These are phyloP conservation scores for Tetranychus urticae DNA, from an alignment of 1,140 invertebrate species.

Conservation along the genomic window DNA sequence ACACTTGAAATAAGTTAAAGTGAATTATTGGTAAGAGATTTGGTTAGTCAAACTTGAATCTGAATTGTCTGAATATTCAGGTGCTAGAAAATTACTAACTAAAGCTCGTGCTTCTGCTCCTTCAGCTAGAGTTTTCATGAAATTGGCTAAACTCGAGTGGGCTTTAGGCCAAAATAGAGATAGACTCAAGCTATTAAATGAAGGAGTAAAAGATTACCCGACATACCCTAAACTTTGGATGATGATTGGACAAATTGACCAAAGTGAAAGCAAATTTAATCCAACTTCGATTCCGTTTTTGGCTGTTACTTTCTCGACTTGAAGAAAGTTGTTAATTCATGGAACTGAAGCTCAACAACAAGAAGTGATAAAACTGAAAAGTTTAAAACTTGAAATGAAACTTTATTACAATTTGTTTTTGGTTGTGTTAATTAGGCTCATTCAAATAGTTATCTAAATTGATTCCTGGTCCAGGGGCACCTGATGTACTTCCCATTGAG, in stretches of 20 bases:
- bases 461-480: constrained; percentile 27
- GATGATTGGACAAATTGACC: constrained; percentile 94
- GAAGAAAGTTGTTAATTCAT: constrained; percentile 42
- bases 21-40: constrained; percentile 38
- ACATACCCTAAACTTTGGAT: constrained; percentile 92
- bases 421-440: background rate
- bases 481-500: constrained; percentile 22
- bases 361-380: no score
- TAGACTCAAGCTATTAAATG: constrained; percentile 54
- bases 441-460: constrained; percentile 37
- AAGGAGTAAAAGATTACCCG: constrained; percentile 66
- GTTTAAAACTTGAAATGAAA: no score
- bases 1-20: no score
- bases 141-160: constrained; percentile 95
- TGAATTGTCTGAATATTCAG: constrained; percentile 89
- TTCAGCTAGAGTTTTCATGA: constrained; percentile 90
- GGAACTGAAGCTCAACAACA: no score
- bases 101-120: constrained; percentile 86
- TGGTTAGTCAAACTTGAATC: constrained; percentile 98
- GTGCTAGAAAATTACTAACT: constrained; percentile 65
- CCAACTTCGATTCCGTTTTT: constrained; percentile 62
- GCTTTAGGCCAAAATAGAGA: constrained; percentile 61
- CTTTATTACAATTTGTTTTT: no score
- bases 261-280: constrained; percentile 81
- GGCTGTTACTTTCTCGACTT: constrained; percentile 61